Evolutionary conservation across 2,888 invertebrate genomes (phyloP).

Genomic region (Eupithecia dodoneata): DNA sequence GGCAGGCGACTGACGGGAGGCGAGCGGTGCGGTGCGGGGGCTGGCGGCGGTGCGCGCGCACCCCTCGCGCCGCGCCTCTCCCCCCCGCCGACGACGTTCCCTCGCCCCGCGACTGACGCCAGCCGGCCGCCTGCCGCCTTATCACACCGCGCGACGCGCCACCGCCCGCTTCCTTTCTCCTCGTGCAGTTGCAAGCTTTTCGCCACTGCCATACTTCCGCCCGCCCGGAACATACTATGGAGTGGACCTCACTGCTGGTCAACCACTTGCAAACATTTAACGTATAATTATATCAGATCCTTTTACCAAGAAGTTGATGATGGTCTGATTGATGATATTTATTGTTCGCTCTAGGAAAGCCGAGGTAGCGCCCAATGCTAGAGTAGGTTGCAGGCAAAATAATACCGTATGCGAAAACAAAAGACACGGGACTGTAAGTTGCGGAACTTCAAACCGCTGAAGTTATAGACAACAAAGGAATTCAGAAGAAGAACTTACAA

Average conservation of each 20-base stretch:
- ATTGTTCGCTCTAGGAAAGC: neutral
- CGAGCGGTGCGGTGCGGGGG: conserved; percentile 75
- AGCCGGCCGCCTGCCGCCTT: conserved; percentile 80
- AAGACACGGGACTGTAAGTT: conserved; percentile 6
- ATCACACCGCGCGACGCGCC: conserved; percentile 80
- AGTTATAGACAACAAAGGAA: conserved; percentile 15
- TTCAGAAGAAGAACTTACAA: neutral
- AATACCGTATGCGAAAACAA: conserved; percentile 14
- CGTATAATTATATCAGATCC: neutral
- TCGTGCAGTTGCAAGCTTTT: conserved; percentile 83
- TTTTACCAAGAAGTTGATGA: neutral
- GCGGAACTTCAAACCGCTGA: conserved; percentile 10
- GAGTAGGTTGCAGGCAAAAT: neutral
- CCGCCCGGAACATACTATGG: conserved; percentile 65
- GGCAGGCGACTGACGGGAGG: conserved; percentile 85
- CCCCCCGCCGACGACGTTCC: conserved; percentile 49
- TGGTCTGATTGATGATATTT: neutral
- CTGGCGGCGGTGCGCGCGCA: conserved; percentile 78
- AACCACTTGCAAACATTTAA: conserved; percentile 10
- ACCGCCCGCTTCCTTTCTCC: conserved; percentile 82
- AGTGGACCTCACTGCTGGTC: conserved; percentile 65
- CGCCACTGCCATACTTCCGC: conserved; percentile 82
- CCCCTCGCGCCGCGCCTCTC: conserved; percentile 58
- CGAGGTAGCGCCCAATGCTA: neutral
- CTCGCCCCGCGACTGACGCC: conserved; percentile 69